phyloP scores from a whole-genome alignment of 2,888 invertebrate species.

The Hybos culiciformis region DNA sequence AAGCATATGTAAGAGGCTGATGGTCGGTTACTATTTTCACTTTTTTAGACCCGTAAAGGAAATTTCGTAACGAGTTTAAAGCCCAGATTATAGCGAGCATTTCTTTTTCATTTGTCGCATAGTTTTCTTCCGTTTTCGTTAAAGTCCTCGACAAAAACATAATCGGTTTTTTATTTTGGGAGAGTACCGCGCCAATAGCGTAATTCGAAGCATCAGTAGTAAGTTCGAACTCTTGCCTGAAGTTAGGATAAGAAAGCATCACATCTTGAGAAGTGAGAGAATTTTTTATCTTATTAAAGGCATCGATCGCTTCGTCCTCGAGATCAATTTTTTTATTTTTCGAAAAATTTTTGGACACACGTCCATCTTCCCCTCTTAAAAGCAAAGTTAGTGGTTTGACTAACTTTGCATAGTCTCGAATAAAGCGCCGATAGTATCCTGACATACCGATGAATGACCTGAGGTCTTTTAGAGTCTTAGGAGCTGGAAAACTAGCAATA shows the following conservation, averaged over 20 bases:
- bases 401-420: conserved; percentile 13
- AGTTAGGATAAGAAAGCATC: conserved; percentile 1
- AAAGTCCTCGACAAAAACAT: conserved; percentile 8
- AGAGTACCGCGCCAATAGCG: conserved; percentile 5
- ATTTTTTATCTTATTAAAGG: conserved; percentile 5
- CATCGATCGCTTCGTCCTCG: not conserved
- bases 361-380: conserved; percentile 12
- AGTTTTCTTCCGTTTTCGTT: conserved; percentile 8
- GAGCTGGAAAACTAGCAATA: conserved; percentile 14
- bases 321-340: conserved; percentile 2
- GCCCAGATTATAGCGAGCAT: conserved; percentile 8
- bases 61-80: conserved; percentile 5
- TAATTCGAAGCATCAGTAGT: conserved; percentile 8
- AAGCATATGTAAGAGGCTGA: conserved; percentile 7
- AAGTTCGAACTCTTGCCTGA: conserved; percentile 3
- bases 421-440: conserved; percentile 16
- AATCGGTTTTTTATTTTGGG: conserved; percentile 6
- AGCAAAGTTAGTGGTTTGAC: conserved; percentile 15
- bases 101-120: conserved; percentile 11
- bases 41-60: conserved; percentile 6
- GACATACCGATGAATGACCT: conserved; percentile 13
- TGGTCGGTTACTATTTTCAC: conserved; percentile 6
- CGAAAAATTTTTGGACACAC: conserved; percentile 7
- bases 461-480: conserved; percentile 13
- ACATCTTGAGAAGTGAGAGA: conserved; percentile 3